Conservation (phyloP, 2,888 invertebrate genomes). For the Pollenia angustigena region DNA sequence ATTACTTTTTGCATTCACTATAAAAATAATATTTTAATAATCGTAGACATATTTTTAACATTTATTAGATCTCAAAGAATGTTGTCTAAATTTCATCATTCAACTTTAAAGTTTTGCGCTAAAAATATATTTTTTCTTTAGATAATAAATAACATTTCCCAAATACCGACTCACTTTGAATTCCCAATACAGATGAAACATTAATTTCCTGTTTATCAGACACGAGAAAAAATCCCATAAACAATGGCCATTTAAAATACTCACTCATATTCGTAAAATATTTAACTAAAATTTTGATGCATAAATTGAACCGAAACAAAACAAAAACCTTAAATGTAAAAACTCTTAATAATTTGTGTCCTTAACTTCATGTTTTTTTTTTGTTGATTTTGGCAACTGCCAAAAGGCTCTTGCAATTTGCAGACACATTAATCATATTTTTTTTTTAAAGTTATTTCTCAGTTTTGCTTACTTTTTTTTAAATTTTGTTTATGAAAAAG, state of each 20-base stretch:
- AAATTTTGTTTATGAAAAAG: slow-evolving; percentile 44
- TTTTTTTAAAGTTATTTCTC: slow-evolving; percentile 49
- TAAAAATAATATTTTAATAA: too few relatives aligned
- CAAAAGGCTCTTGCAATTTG: slow-evolving; percentile 65
- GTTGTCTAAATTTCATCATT: too few relatives aligned
- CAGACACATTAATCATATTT: slow-evolving; percentile 74
- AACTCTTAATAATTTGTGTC: slow-evolving; percentile 58
- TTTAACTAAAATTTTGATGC: slow-evolving; percentile 34
- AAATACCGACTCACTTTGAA: slow-evolving; percentile 25
- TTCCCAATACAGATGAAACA: slow-evolving; percentile 58
- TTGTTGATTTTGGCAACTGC: slow-evolving; percentile 38
- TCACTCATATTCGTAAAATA: slow-evolving; percentile 5
- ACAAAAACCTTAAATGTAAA: slow-evolving; percentile 52
- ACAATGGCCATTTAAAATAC: slow-evolving; percentile 44
- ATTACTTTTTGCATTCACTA: too few relatives aligned
- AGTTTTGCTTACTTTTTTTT: slow-evolving; percentile 1
- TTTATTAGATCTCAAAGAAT: too few relatives aligned
- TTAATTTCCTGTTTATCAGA: slow-evolving; percentile 67
- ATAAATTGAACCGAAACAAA: slow-evolving; percentile 42
- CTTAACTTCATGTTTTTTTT: slow-evolving; percentile 49
- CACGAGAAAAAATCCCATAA: slow-evolving; percentile 38
- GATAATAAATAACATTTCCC: background rate
- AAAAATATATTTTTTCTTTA: background rate
- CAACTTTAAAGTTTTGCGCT: background rate
- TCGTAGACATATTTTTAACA: too few relatives aligned